phyloP scores from a whole-genome alignment of 2,888 invertebrate species.

The Amphipoea oculea region DNA sequence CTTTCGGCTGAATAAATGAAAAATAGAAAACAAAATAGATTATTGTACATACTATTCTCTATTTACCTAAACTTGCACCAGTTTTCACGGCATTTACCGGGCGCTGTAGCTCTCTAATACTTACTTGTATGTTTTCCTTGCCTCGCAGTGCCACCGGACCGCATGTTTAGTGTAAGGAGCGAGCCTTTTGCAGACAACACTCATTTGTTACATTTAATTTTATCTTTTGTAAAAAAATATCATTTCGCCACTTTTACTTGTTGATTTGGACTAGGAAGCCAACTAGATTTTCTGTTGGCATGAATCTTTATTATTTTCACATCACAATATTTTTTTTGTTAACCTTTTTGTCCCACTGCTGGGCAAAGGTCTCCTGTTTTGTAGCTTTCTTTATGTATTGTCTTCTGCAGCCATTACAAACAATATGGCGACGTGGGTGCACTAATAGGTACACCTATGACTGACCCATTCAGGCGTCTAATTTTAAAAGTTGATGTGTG shows the following conservation, averaged over 20 bases:
- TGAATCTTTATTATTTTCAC: neutral
- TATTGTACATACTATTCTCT: neutral
- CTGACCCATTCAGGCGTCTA: too few relatives aligned
- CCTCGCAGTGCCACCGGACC: constrained; percentile 50
- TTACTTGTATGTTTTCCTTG: constrained; percentile 66
- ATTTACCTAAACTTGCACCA: neutral
- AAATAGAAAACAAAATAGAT: neutral
- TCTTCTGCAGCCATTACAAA: neutral
- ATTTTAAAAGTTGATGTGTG: neutral
- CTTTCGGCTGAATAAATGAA: too few relatives aligned
- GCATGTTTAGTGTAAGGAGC: constrained; percentile 29
- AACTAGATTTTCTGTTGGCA: constrained; percentile 59
- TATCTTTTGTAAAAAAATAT: constrained; percentile 31
- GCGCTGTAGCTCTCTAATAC: neutral
- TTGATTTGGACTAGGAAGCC: constrained; percentile 54
- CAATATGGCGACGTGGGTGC: neutral
- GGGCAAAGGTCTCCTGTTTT: neutral
- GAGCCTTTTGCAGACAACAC: constrained; percentile 57
- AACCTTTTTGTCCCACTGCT: too few relatives aligned
- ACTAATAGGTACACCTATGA: neutral
- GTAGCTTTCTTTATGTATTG: neutral
- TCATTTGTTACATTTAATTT: constrained; percentile 64
- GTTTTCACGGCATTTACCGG: neutral
- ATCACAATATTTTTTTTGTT: neutral
- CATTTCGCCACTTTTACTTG: constrained; percentile 36